phyloP scores from a whole-genome alignment of 2,113 vertebrate genomes.

The Cathartes aura region DNA sequence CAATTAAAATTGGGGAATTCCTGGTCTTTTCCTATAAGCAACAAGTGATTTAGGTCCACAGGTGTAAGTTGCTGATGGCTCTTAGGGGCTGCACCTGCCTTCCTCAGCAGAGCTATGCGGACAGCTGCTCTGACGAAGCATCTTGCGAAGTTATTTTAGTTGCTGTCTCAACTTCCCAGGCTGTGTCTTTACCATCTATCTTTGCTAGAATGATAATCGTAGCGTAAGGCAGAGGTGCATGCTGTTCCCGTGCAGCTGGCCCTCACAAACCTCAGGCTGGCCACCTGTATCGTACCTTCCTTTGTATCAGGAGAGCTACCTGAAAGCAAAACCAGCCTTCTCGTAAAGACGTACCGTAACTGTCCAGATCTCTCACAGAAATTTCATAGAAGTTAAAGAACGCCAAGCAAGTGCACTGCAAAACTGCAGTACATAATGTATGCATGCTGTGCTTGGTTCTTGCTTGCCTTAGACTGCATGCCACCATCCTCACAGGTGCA shows the following conservation, averaged over 20 bases:
- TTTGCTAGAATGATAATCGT: neutral
- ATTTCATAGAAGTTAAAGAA: neutral
- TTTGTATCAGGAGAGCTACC: neutral
- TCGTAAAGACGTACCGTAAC: accelerated
- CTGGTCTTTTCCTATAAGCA: neutral
- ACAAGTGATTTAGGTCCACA: slow-evolving; percentile 16
- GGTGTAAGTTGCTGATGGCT: neutral
- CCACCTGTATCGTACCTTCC: neutral
- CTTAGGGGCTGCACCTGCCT: slow-evolving; percentile 4
- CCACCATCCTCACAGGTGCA: neutral
- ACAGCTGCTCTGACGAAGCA: slow-evolving; percentile 43
- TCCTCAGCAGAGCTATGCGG: neutral
- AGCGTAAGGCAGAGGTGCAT: neutral
- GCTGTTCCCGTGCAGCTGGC: neutral
- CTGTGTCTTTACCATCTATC: neutral
- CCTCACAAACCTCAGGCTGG: neutral
- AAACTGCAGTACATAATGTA: accelerated
- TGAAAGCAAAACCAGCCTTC: neutral
- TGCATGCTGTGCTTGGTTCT: neutral
- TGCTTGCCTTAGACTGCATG: neutral
- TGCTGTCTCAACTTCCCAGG: slow-evolving; percentile 30
- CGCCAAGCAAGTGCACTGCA: neutral
- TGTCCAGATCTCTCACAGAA: neutral
- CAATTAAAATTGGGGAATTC: neutral
- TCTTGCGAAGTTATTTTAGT: slow-evolving; percentile 30